phyloP scores from a whole-genome alignment of 2,888 invertebrate genomes.

The Junonia oenone region DNA sequence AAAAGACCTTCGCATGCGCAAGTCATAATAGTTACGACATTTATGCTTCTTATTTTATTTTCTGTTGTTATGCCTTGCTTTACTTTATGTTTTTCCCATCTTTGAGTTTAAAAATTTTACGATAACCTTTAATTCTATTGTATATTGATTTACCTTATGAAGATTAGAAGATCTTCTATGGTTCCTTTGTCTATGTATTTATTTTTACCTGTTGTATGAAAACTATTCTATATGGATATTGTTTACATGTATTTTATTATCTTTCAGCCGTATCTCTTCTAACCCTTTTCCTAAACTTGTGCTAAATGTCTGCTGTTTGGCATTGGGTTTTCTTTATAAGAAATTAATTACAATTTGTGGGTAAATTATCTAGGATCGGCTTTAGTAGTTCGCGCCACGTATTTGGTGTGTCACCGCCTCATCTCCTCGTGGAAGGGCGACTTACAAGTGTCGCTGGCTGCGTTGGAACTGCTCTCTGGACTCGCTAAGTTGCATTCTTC shows the following conservation, averaged over 20 bases:
- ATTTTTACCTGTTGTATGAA: no score
- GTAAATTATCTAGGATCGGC: slow-evolving; percentile 72
- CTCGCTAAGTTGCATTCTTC: slow-evolving; percentile 93
- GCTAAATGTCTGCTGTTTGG: no score
- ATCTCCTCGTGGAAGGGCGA: slow-evolving; percentile 98
- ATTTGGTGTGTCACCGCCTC: slow-evolving; percentile 95
- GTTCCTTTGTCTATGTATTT: no score
- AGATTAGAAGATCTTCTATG: no score
- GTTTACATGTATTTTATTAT: no score
- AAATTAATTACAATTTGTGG: background rate
- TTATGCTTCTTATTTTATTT: slow-evolving; percentile 12
- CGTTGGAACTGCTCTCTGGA: slow-evolving; percentile 93
- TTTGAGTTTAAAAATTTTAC: background rate
- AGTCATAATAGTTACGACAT: background rate
- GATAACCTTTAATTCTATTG: background rate
- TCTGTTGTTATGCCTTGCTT: slow-evolving; percentile 11
- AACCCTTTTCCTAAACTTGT: no score
- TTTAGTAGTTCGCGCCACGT: slow-evolving; percentile 94
- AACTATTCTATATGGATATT: no score
- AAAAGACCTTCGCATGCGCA: no score
- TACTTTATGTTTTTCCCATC: slow-evolving; percentile 12
- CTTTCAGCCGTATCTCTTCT: no score
- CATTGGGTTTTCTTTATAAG: no score
- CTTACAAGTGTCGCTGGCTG: slow-evolving; percentile 94
- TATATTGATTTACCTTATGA: background rate